Percentiles rank a stretch among this genome's conserved stretches.
phyloP scores from a whole-genome alignment of 2,113 vertebrate genomes.

The Merops nubicus region DNA sequence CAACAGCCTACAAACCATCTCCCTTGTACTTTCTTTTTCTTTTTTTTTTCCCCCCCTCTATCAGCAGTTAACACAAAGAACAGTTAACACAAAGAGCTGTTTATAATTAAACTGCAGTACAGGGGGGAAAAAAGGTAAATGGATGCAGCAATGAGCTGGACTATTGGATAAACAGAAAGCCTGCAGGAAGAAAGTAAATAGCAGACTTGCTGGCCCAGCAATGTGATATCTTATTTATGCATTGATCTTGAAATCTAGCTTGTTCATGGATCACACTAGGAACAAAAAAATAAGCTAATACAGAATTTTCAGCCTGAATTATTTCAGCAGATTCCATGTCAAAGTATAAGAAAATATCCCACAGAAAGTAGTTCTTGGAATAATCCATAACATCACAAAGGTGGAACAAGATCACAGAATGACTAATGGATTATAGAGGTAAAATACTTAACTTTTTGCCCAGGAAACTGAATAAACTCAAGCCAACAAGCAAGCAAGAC shows the following conservation, averaged over 20 bases:
- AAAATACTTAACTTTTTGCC: neutral
- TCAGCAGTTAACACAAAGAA: neutral
- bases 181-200: neutral
- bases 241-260: slow-evolving; percentile 31
- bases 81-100: neutral
- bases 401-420: neutral
- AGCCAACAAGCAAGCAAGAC: neutral
- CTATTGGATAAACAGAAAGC: neutral
- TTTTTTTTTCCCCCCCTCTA: neutral
- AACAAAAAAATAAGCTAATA: neutral
- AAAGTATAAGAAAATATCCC: neutral
- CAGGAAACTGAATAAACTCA: slow-evolving; percentile 1
- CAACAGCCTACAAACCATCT: neutral
- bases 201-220: neutral
- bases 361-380: neutral
- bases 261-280: neutral
- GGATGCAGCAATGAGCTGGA: neutral
- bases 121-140: neutral
- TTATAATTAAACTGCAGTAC: slow-evolving; percentile 20
- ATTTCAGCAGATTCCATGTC: neutral
- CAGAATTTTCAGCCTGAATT: slow-evolving; percentile 21
- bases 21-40: neutral
- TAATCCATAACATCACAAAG: neutral
- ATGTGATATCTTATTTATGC: neutral
- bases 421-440: neutral